Evolutionary conservation across 2,113 vertebrate genomes (phyloP).

Genomic region (Seriola dumerili): DNA sequence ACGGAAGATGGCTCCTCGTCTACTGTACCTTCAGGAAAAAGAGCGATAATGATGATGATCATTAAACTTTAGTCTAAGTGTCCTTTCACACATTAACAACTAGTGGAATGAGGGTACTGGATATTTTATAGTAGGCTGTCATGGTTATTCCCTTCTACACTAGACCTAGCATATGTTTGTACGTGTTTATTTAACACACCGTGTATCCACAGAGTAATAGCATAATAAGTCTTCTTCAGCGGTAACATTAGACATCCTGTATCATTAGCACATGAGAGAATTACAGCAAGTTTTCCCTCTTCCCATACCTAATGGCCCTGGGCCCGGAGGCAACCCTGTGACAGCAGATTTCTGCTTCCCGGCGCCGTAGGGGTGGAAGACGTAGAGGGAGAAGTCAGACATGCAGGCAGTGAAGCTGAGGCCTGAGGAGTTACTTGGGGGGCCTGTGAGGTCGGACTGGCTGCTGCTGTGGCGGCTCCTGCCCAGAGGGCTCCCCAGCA

Average conservation of each 20-base stretch:
- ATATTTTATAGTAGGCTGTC: background rate
- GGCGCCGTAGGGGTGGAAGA: conserved; percentile 98
- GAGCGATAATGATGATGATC: background rate
- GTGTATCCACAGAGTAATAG: background rate
- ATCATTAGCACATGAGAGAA: background rate
- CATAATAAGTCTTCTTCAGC: background rate
- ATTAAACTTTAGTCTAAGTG: background rate
- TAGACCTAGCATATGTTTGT: background rate
- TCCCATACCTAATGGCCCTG: conserved; percentile 89
- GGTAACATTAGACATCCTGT: background rate
- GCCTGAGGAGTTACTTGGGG: conserved; percentile 93
- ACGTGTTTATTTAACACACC: background rate
- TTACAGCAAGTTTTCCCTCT: background rate
- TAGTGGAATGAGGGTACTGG: background rate
- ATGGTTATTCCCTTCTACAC: background rate
- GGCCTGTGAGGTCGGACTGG: conserved; percentile 92
- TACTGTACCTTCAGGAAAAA: conserved; percentile 86
- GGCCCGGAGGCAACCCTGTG: conserved; percentile 90
- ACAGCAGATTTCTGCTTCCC: conserved; percentile 96
- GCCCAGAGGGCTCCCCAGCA: conserved; percentile 92
- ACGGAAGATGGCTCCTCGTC: conserved; percentile 96
- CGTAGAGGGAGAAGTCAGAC: conserved; percentile 98
- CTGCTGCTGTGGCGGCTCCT: conserved; percentile 96
- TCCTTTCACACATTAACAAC: background rate
- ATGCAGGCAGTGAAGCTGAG: conserved; percentile 99